A percentile compares a stretch with the other conserved stretches of the same genome.
Conservation (phyloP, 2,113 vertebrate genomes). For the Bujurquina vittata region DNA sequence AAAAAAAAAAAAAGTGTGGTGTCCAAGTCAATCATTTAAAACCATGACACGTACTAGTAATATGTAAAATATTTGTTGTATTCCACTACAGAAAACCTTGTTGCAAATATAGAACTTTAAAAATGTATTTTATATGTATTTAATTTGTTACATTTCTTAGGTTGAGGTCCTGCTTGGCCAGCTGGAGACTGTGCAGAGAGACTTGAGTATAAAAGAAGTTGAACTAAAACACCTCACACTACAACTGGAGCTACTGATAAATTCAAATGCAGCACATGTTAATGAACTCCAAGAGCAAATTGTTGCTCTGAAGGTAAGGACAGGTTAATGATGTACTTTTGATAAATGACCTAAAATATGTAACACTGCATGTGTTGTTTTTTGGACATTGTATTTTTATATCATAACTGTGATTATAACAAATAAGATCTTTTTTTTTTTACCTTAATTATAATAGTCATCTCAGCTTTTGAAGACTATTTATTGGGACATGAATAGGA, state of each 20-base stretch:
- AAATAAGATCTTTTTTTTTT: no score
- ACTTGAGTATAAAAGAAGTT: constrained; percentile 80
- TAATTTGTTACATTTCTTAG: constrained; percentile 63
- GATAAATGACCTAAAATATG: not conserved
- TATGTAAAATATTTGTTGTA: not conserved
- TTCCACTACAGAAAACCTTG: not conserved
- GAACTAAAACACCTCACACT: constrained; percentile 84
- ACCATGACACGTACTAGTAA: not conserved
- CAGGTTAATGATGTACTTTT: fast-evolving
- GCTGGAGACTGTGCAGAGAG: constrained; percentile 81
- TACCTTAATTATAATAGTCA: no score
- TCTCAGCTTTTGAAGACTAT: no score
- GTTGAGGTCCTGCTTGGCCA: constrained; percentile 81
- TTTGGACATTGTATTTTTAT: not conserved
- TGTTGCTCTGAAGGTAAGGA: constrained; percentile 76
- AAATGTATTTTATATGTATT: not conserved
- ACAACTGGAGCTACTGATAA: constrained; percentile 81
- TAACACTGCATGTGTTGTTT: not conserved
- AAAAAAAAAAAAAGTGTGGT: not conserved
- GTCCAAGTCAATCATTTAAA: not conserved
- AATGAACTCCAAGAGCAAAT: constrained; percentile 81
- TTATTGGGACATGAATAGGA: no score
- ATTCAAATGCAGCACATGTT: constrained; percentile 62
- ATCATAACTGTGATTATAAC: not conserved
- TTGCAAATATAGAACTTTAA: not conserved